These are phyloP conservation scores for Athetis lepigone DNA, from an alignment of 2,888 invertebrate genomes.

Conservation along the genomic window DNA sequence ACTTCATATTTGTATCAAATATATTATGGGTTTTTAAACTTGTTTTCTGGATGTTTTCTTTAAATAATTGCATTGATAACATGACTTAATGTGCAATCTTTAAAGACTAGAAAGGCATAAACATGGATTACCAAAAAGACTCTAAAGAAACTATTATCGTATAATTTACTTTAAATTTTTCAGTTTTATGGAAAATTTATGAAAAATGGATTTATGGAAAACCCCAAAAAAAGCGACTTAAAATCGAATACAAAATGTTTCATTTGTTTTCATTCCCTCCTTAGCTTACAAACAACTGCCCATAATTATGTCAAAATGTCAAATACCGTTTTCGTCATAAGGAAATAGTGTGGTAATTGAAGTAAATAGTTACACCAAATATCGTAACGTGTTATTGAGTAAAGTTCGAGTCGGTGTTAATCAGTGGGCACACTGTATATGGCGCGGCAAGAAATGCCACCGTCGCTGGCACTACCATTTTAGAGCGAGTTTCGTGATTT, in stretches of 20 bases:
- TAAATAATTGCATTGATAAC: too few species aligned
- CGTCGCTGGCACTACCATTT: conserved; percentile 33
- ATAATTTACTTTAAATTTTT: too few species aligned
- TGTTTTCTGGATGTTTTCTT: not conserved
- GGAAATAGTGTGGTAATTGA: conserved; percentile 37
- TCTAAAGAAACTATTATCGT: too few species aligned
- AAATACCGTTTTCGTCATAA: conserved; percentile 18
- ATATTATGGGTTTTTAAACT: not conserved
- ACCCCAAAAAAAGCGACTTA: too few species aligned
- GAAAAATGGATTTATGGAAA: too few species aligned
- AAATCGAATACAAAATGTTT: too few species aligned
- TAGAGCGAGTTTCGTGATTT: conserved; percentile 52
- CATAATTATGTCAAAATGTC: not conserved
- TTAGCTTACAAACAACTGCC: not conserved
- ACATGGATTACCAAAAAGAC: too few species aligned
- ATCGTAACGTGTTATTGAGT: conserved; percentile 52
- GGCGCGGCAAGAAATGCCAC: conserved; percentile 49
- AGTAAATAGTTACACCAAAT: conserved; percentile 54
- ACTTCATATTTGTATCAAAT: conserved; percentile 40
- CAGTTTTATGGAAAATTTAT: too few species aligned
- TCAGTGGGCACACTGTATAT: conserved; percentile 46
- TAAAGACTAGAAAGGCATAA: too few species aligned
- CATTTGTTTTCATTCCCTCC: not conserved
- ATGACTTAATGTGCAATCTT: too few species aligned
- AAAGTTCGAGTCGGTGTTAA: conserved; percentile 51